Base-by-base conservation (phyloP, 1,140 invertebrate species). In the Eciton burchellii region DNA sequence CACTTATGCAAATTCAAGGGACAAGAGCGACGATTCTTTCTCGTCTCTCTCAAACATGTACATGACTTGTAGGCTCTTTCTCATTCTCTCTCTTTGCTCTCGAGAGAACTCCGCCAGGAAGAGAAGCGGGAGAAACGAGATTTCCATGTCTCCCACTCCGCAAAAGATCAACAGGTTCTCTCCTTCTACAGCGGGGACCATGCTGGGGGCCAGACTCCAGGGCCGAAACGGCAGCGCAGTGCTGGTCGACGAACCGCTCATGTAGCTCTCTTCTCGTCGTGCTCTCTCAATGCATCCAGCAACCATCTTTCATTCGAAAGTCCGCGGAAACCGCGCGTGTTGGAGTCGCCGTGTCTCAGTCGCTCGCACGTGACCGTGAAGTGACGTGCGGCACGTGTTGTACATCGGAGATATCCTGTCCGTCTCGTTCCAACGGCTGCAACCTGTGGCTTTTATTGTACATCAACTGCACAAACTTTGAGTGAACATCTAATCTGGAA, bases 251-350 rank as follows among this genome's bases (percentile, higher is more conserved):
- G 43, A 35, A 21, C 12, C 43, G 41, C 19, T 29, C 47, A 76
- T 26, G 43, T 63, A 63, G 41, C 19, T 54, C 47, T 49, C 71
- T n/a, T 43, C 41, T 14, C 70, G 52, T 19, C 35, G 41, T 6
- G 6, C n/a, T 65, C 21, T 77, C 47, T 45, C 21, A 35, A 35
- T 52, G 11, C 60, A 70, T 16, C 43, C 57, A 45, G 29, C 62
- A 54, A 8, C 49, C 21, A 29, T 19, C 57, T 26, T 56, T 74
- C 60, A 77, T 77, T 79, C 63, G 74, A 79, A 79, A 79, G 74
- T 79, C 63, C 63, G 49, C 52, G 63, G 63, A 56, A 79, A 35
- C 24, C 79, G 68, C 52, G 59, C 54, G 60, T 49, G 26, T 60
- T 49, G 49, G 35, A 74, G 35, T 76, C 60, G 59, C 56, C n/a